Base-by-base conservation (phyloP, 2,113 vertebrate genomes). In the Ondatra zibethicus region DNA sequence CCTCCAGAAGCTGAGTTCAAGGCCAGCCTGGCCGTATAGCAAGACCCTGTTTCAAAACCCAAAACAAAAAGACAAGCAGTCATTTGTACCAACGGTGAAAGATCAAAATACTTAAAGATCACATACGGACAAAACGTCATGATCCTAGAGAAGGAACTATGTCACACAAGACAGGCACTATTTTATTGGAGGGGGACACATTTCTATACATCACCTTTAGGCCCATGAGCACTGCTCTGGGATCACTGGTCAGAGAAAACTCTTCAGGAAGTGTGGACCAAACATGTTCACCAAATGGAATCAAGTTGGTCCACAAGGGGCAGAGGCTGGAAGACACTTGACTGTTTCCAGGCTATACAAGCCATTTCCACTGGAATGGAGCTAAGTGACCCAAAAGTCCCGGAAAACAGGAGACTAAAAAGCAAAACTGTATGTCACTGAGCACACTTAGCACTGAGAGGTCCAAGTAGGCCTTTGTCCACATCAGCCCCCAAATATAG, bases 291-390 rank as follows among this genome's bases (percentile, higher is more conserved):
- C 29, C 31, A 77, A 73, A 84, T n/a, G 19, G 14, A 65, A 47
- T 76, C 61, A 87, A 87, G 52, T 75, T 66, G 50, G 42, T 13
- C 50, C 1, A 93, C 65, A 17, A 70, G 76, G 29, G 52, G 39
- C 45, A 77, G 75, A 73, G 29, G 27, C 29, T 58, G 45, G 31
- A 93, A 66, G 61, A 36, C 25, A 8, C 19, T n/a, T 55, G 58
- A 84, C 73, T 31, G 80, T 17, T 95, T 95, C 89, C 68, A 89
- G 82, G 63, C 89, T 55, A 88, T 4, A 2, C 3, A 73, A 58
- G n/a, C 66, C 72, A 82, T 86, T 96, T 94, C 89, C 75, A 42
- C 39, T 61, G 65, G 76, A 91, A 92, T 36, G 65, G 90, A 82
- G 50, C 50, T 73, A 70, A 88, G 8, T 65, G 66, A 89, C 33